phyloP scores from a whole-genome alignment of 2,113 vertebrate species.

The Egretta garzetta region DNA sequence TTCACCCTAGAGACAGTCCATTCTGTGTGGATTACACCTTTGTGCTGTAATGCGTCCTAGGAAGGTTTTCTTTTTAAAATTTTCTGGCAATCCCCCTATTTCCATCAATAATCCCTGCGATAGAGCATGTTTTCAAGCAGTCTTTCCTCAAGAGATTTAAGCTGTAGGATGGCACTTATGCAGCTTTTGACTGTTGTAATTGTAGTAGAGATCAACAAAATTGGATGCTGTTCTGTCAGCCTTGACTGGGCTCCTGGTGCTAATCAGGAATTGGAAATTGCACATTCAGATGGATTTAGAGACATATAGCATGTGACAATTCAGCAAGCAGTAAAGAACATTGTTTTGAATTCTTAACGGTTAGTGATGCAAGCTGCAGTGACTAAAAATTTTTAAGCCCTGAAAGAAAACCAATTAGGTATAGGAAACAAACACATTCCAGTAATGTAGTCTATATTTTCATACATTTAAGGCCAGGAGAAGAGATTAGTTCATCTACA shows the following conservation, averaged over 20 bases:
- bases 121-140: neutral
- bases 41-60: neutral
- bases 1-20: neutral
- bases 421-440: neutral
- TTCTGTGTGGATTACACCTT: neutral
- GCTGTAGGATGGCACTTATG: neutral
- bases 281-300: conserved; percentile 51
- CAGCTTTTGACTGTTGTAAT: conserved; percentile 2
- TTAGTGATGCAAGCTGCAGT: conserved; percentile 20
- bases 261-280: conserved; percentile 42
- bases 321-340: conserved; percentile 10
- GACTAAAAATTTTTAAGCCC: neutral
- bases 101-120: neutral
- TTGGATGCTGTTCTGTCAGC: conserved; percentile 11
- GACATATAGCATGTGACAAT: conserved; percentile 33
- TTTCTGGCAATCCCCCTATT: neutral
- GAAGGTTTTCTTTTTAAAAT: neutral
- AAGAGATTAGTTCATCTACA: conserved; percentile 51
- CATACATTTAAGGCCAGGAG: conserved; percentile 6
- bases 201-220: conserved; percentile 7
- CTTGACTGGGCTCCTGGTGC: conserved; percentile 27
- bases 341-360: conserved; percentile 44
- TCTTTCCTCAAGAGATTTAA: neutral
- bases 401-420: conserved; percentile 39
- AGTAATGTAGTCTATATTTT: conserved; percentile 37